A percentile compares a stretch with the other conserved stretches of the same genome.
Conservation (phyloP, 2,797 vertebrate species). For the Myotis daubentonii region DNA sequence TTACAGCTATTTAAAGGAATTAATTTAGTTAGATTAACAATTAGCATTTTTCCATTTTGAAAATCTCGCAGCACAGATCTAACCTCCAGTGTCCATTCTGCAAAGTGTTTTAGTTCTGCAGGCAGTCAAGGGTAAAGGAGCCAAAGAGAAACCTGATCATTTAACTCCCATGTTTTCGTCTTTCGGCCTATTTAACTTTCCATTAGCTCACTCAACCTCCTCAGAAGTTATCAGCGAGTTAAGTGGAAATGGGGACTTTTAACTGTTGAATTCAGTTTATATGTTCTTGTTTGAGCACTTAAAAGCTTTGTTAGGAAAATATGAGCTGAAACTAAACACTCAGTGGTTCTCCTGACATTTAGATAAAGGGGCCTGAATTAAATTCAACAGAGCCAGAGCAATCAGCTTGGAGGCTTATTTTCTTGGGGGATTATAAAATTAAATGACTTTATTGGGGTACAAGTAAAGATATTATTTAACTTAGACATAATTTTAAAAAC, state of each 20-base stretch:
- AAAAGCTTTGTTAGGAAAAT: constrained; percentile 43
- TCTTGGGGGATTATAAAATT: neutral
- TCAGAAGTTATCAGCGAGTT: constrained; percentile 57
- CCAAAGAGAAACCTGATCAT: neutral
- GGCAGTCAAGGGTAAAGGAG: constrained; percentile 1
- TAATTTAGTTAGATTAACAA: neutral
- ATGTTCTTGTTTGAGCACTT: constrained; percentile 44
- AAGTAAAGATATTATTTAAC: neutral
- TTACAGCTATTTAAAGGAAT: neutral
- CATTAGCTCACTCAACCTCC: constrained; percentile 63
- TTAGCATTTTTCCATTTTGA: neutral
- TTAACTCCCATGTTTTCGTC: constrained; percentile 46
- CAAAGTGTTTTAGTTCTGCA: neutral
- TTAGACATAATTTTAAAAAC: neutral
- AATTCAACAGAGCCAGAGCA: neutral
- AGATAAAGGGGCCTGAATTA: neutral
- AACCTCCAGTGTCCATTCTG: neutral
- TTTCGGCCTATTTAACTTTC: constrained; percentile 59
- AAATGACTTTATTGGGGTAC: neutral
- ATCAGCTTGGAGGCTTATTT: neutral
- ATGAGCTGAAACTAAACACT: constrained; percentile 37
- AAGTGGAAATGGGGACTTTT: constrained; percentile 38
- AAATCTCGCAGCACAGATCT: neutral
- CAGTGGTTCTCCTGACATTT: neutral
- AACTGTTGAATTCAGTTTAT: constrained; percentile 43